Evolutionary conservation across 2,888 invertebrate genomes (phyloP).

Genomic region (Agriopis leucophaearia): DNA sequence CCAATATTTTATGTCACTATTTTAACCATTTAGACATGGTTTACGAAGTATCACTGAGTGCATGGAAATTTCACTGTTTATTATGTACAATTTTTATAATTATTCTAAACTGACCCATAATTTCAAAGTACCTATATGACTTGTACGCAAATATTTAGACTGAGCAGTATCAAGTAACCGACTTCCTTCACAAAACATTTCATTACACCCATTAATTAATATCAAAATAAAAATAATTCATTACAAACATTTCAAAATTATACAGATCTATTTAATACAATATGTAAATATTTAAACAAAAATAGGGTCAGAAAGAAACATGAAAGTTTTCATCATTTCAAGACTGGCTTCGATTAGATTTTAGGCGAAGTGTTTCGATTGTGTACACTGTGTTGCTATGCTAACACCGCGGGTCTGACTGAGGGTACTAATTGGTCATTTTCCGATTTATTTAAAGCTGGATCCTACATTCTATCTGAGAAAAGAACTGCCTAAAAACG

Average conservation of each 20-base stretch:
- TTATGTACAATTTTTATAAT: constrained; percentile 26
- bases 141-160: constrained; percentile 30
- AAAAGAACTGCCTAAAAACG: constrained; percentile 10
- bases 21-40: constrained; percentile 14
- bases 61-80: constrained; percentile 32
- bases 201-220: constrained; percentile 37
- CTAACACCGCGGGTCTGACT: constrained; percentile 44
- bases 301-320: constrained; percentile 2
- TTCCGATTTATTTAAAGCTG: constrained; percentile 14
- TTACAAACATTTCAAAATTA: constrained; percentile 53
- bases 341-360: constrained; percentile 22
- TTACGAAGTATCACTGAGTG: constrained; percentile 26
- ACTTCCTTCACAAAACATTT: constrained; percentile 23
- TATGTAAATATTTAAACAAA: constrained; percentile 22
- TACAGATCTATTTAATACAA: constrained; percentile 68
- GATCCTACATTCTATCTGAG: constrained; percentile 13
- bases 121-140: constrained; percentile 49
- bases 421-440: constrained; percentile 30
- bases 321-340: constrained; percentile 5
- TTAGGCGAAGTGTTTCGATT: constrained; percentile 11
- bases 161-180: constrained; percentile 34
- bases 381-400: constrained; percentile 38
- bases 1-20: constrained; percentile 11
- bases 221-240: constrained; percentile 28
- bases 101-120: constrained; percentile 69